A percentile compares a stretch with the other conserved stretches of the same genome.
Conservation (phyloP, 2,797 vertebrate genomes). For the Crocodylus rhombifer region DNA sequence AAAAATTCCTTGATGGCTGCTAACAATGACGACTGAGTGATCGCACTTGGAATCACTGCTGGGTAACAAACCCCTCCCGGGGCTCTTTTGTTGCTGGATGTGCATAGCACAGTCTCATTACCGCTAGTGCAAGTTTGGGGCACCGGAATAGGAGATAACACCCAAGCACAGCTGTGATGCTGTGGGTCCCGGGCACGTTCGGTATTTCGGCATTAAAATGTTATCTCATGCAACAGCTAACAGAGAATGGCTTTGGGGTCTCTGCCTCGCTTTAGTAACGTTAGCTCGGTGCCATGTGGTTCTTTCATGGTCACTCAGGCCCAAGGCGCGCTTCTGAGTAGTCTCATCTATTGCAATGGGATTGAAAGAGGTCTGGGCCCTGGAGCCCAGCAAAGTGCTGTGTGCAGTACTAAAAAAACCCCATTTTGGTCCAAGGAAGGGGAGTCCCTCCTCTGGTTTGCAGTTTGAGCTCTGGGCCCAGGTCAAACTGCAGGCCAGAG, state of each 20-base stretch:
- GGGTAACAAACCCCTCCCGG: neutral
- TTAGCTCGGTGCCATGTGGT: neutral
- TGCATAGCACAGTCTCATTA: neutral
- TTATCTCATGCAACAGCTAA: neutral
- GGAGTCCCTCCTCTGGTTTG: fast-evolving
- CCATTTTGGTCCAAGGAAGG: neutral
- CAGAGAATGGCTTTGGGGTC: neutral
- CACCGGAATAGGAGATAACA: neutral
- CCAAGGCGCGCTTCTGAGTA: neutral
- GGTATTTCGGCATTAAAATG: neutral
- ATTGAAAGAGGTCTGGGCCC: neutral
- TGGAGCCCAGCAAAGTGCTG: neutral
- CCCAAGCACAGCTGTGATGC: neutral
- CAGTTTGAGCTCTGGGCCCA: neutral
- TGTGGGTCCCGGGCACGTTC: neutral
- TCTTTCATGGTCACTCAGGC: neutral
- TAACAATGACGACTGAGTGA: fast-evolving
- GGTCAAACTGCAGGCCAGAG: neutral
- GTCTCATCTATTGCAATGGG: neutral
- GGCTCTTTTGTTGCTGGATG: neutral
- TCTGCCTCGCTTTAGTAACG: no score
- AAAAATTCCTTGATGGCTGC: fast-evolving
- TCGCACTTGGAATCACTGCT: neutral
- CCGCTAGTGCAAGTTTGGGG: neutral
- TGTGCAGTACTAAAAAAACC: neutral